Evolutionary conservation across 2,888 invertebrate species (phyloP), one percentile per base, ranked within the genome.

Genomic region (Eupithecia vulgata): DNA sequence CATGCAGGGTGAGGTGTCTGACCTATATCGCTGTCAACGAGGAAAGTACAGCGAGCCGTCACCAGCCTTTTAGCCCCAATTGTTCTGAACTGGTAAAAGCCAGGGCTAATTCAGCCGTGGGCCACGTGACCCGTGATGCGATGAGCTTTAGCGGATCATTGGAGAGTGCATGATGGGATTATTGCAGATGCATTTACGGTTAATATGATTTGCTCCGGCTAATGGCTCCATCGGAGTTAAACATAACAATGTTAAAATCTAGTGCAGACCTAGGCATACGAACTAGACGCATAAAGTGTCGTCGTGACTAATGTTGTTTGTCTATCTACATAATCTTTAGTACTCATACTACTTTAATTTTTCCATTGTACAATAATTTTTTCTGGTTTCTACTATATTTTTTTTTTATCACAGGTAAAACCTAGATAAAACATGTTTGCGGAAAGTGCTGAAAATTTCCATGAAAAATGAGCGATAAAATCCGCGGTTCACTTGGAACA

Each of bases 21-120:
- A 89, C 90, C 89, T 88, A 89, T 81, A 85, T 88, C 82, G 80
- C 71, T 83, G 76, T 72, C 78, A 84, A 81, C 81, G 80, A 80
- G 83, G 83, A 87, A 86, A 85, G 84, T 83, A 82, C 79, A 81
- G 83, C 80, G 82, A 85, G 85, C 87, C 85, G 80, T 78, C 79
- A 76, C 77, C 78, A 78, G 81, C 81, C 83, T 86, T 88, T 87
- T 83, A 79, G 82, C 81, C 83, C 84, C 81, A 84, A 83, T 86
- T 85, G 83, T 83, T 81, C 77, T 79, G 66, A 84, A 80, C 82
- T 78, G 80, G 81, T 83, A 83, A 84, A 84, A 83, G 83, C 83
- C 80, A 70, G 74, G 77, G 81, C 82, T 85, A 87, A 87, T 85
- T 87, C 79, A 77, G 82, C 83, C 81, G 79, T 80, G 77, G 68